Evolutionary conservation across 2,797 vertebrate genomes (phyloP).

Genomic region (Pogonophryne albipinna): DNA sequence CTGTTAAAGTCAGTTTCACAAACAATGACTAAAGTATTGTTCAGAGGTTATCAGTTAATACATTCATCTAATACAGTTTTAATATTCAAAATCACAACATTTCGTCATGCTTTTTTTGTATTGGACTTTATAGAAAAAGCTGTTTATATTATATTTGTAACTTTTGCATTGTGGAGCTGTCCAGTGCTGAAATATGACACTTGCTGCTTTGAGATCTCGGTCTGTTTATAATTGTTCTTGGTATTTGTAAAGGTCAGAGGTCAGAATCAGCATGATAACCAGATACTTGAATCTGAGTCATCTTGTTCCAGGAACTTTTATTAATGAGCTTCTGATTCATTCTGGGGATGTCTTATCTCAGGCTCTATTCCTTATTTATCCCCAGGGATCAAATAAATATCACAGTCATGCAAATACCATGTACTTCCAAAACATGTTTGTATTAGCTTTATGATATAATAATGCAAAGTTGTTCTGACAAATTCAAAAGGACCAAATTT

Average conservation of each 20-base stretch:
- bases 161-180: conserved; percentile 19
- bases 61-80: no score
- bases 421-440: neutral
- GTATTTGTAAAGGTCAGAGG: neutral
- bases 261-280: neutral
- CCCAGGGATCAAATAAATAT: neutral
- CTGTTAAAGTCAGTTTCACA: neutral
- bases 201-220: no score
- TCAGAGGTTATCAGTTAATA: neutral
- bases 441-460: neutral
- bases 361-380: neutral
- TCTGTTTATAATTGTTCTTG: no score
- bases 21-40: neutral
- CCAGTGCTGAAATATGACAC: conserved; percentile 45
- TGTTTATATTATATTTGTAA: no score
- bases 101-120: no score
- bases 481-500: neutral
- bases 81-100: no score
- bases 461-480: neutral
- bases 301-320: neutral
- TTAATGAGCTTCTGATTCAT: neutral
- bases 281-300: neutral
- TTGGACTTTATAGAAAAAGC: no score
- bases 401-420: neutral
- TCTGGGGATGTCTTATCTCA: neutral